These are phyloP conservation scores for Strix aluco DNA, from an alignment of 2,113 vertebrate genomes.

Conservation along the genomic window DNA sequence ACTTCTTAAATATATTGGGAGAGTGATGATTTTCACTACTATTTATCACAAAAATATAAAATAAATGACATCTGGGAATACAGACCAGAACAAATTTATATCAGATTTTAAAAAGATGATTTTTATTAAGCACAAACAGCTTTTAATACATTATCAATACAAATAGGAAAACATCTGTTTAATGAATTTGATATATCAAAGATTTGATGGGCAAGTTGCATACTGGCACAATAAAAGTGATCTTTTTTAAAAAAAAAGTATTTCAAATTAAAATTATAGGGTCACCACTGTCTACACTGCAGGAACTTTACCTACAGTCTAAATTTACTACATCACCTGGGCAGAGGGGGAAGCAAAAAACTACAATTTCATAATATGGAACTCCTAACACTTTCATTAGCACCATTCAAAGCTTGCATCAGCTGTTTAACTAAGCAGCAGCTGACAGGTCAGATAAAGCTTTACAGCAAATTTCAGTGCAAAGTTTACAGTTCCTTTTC, in stretches of 20 bases:
- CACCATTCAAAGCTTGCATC: constrained; percentile 85
- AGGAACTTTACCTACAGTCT: constrained; percentile 74
- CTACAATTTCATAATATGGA: constrained; percentile 69
- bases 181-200: constrained; percentile 81
- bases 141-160: constrained; percentile 85
- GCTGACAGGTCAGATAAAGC: constrained; percentile 80
- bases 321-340: constrained; percentile 80
- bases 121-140: constrained; percentile 82
- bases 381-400: constrained; percentile 83
- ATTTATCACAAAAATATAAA: neutral
- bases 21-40: neutral
- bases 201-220: constrained; percentile 73
- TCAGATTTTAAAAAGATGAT: constrained; percentile 77
- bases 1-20: neutral
- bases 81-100: constrained; percentile 61
- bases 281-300: constrained; percentile 76
- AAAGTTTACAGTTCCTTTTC: constrained; percentile 75
- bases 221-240: constrained; percentile 81
- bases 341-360: constrained; percentile 65
- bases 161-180: constrained; percentile 78
- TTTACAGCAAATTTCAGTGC: constrained; percentile 81
- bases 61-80: constrained; percentile 21
- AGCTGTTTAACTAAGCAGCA: constrained; percentile 73
- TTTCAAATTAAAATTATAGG: constrained; percentile 79
- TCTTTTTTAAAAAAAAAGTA: constrained; percentile 45